These are phyloP conservation scores for Thecophora atra DNA, from an alignment of 2,888 invertebrate species.

Conservation along the genomic window DNA sequence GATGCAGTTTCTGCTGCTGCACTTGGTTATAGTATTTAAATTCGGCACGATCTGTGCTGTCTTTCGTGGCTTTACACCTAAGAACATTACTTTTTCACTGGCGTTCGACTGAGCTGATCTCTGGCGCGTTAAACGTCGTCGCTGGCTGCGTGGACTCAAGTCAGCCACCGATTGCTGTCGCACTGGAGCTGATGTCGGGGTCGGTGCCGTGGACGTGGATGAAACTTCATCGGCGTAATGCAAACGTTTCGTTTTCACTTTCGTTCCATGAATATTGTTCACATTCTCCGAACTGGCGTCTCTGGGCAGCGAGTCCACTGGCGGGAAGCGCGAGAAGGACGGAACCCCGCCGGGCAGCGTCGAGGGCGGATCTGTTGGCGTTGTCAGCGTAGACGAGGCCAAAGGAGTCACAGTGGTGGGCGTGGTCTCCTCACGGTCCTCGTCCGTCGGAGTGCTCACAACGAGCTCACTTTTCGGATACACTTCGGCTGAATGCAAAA, in stretches of 20 bases:
- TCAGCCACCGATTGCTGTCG: slow-evolving; percentile 36
- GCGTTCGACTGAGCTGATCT: slow-evolving; percentile 51
- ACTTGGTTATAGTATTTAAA: slow-evolving; percentile 23
- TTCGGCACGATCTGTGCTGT: slow-evolving; percentile 22
- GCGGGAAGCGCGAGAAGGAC: not conserved
- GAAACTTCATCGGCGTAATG: slow-evolving; percentile 1
- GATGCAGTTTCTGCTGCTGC: slow-evolving; percentile 29
- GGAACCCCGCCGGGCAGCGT: not conserved
- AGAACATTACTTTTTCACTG: slow-evolving; percentile 60
- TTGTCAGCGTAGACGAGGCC: slow-evolving; percentile 36
- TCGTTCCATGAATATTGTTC: slow-evolving; percentile 13
- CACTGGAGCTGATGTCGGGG: not conserved
- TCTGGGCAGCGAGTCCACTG: not conserved
- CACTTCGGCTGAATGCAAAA: slow-evolving; percentile 58
- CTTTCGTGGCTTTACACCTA: slow-evolving; percentile 48
- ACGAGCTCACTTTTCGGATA: slow-evolving; percentile 52
- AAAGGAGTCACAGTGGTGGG: slow-evolving; percentile 26
- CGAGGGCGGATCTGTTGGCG: slow-evolving; percentile 29
- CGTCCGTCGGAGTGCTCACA: slow-evolving; percentile 43
- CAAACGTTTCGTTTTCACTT: slow-evolving; percentile 27
- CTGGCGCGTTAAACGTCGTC: slow-evolving; percentile 50
- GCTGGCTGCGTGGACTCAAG: slow-evolving; percentile 14
- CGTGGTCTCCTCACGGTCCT: slow-evolving; percentile 19
- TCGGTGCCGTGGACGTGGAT: not conserved
- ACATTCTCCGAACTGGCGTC: not conserved